Conservation (phyloP, 1,140 invertebrate genomes). For the Dryas iulia region DNA sequence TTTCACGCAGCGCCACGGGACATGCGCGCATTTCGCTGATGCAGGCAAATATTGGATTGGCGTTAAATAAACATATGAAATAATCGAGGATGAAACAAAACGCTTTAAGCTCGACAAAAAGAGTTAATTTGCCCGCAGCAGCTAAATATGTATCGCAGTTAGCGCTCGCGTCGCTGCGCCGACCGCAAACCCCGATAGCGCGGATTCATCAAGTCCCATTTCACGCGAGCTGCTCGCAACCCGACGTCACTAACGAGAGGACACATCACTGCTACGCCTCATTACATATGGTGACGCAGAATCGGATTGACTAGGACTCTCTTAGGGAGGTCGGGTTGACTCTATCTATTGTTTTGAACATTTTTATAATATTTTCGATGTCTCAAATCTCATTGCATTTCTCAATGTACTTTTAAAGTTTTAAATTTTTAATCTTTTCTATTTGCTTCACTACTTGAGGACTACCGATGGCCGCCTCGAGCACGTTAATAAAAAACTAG, state of each 20-base stretch:
- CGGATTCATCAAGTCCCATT: conserved; percentile 41
- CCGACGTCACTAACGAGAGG: conserved; percentile 60
- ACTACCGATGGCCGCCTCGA: conserved; percentile 40
- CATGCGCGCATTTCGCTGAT: neutral
- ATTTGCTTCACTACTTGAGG: conserved; percentile 6
- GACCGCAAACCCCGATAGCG: conserved; percentile 45
- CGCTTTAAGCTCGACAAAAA: conserved; percentile 21
- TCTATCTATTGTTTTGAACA: conserved; percentile 32
- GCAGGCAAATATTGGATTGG: neutral
- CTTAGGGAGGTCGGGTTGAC: conserved; percentile 56
- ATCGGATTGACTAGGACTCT: conserved; percentile 46
- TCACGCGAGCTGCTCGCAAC: conserved; percentile 50
- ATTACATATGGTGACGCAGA: conserved; percentile 26
- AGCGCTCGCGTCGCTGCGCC: conserved; percentile 4
- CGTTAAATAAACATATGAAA: neutral
- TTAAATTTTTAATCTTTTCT: conserved; percentile 2
- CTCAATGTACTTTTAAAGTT: neutral
- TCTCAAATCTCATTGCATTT: conserved; percentile 61
- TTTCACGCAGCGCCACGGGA: conserved; percentile 38
- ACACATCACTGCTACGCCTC: conserved; percentile 41
- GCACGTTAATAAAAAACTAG: conserved; percentile 53
- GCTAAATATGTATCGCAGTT: conserved; percentile 20
- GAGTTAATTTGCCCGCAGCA: conserved; percentile 13
- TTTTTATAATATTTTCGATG: conserved; percentile 43
- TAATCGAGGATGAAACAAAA: conserved; percentile 13